phyloP scores from a whole-genome alignment of 2,888 invertebrate species.

The Pollenia amentaria region DNA sequence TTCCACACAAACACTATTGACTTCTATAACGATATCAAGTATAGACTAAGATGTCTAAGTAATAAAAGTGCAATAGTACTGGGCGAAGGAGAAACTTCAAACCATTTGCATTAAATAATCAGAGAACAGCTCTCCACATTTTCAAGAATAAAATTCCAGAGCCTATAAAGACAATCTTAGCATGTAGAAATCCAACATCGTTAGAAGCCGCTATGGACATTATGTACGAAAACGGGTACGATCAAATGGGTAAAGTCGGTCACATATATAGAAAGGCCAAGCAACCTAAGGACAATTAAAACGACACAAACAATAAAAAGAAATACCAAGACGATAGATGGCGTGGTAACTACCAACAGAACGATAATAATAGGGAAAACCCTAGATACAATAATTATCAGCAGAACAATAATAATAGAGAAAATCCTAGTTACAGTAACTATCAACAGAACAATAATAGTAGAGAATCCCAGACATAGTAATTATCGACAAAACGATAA shows the following conservation, averaged over 20 bases:
- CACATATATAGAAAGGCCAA: background rate
- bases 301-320: background rate
- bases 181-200: background rate
- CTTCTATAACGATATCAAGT: conserved; percentile 18
- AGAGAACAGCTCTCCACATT: conserved; percentile 21
- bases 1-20: conserved; percentile 1
- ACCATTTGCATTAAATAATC: background rate
- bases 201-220: conserved; percentile 11
- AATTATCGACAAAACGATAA: no score
- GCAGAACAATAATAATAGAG: no score
- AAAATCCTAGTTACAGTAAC: no score
- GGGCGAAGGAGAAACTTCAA: conserved; percentile 12
- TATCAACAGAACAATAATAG: no score
- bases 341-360: no score
- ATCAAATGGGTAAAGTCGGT: conserved; percentile 11
- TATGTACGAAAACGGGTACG: conserved; percentile 18
- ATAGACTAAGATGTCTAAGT: conserved; percentile 21
- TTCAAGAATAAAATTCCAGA: no score
- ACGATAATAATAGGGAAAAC: no score
- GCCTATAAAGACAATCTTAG: conserved; percentile 1
- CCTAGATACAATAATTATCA: no score
- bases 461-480: no score
- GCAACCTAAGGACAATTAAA: background rate
- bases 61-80: conserved; percentile 17
- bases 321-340: background rate